These are phyloP conservation scores for Coptodon bakossiorum DNA, from an alignment of 2,113 vertebrate genomes.

Conservation along the genomic window DNA sequence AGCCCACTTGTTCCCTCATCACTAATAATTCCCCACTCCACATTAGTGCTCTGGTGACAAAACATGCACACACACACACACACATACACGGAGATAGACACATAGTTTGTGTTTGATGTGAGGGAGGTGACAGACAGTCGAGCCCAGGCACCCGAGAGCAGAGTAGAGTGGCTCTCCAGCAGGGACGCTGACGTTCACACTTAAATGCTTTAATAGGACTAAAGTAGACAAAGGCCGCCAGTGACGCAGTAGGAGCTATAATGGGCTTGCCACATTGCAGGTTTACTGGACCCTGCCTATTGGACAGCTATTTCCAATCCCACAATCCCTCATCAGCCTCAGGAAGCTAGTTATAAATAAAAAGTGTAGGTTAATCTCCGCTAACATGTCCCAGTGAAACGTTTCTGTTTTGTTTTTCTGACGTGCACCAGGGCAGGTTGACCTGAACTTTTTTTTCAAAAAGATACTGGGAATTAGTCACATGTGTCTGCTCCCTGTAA, in stretches of 20 bases:
- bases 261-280: slow-evolving; percentile 69
- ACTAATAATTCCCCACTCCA: slow-evolving; percentile 50
- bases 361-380: slow-evolving; percentile 67
- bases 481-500: background rate
- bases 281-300: slow-evolving; percentile 71
- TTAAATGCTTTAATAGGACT: slow-evolving; percentile 78
- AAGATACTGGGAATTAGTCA: background rate
- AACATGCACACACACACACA: slow-evolving; percentile 3
- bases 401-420: background rate
- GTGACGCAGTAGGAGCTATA: slow-evolving; percentile 75
- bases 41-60: slow-evolving; percentile 10
- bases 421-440: slow-evolving; percentile 11
- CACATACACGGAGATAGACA: background rate
- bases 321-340: slow-evolving; percentile 71
- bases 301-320: slow-evolving; percentile 76
- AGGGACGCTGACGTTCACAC: slow-evolving; percentile 73
- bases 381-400: slow-evolving; percentile 36
- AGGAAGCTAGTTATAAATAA: slow-evolving; percentile 75
- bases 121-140: slow-evolving; percentile 59
- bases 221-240: slow-evolving; percentile 71
- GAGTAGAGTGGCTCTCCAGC: slow-evolving; percentile 62
- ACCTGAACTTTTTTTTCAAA: background rate
- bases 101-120: slow-evolving; percentile 50
- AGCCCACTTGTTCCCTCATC: slow-evolving; percentile 40
- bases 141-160: slow-evolving; percentile 55